These are phyloP conservation scores for Conistra vaccinii DNA, from an alignment of 2,888 invertebrate species.

Conservation along the genomic window DNA sequence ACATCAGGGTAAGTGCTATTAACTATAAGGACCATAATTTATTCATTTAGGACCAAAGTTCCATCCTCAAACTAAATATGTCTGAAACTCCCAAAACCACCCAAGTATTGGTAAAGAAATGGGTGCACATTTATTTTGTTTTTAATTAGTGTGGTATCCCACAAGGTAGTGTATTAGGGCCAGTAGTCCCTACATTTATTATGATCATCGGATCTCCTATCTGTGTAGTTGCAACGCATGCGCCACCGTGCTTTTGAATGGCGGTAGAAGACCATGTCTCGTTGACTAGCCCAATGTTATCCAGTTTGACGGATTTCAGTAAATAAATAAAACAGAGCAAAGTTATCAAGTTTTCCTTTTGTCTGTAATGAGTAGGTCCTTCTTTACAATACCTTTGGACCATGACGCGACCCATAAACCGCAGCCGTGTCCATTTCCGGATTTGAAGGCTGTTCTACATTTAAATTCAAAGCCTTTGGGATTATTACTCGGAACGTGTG, in stretches of 20 bases:
- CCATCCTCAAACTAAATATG: neutral
- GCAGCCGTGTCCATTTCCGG: constrained; percentile 5
- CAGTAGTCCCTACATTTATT: neutral
- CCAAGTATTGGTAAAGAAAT: neutral
- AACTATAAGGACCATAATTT: neutral
- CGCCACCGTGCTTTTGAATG: neutral
- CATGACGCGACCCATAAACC: constrained; percentile 10
- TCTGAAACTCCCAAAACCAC: neutral
- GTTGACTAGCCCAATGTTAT: no score
- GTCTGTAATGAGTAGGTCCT: neutral
- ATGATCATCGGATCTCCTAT: neutral
- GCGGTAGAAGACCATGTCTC: neutral
- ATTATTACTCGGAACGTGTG: neutral
- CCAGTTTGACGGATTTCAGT: neutral
- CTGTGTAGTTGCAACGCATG: neutral
- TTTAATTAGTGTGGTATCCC: neutral
- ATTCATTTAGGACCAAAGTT: neutral
- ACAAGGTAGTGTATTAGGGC: neutral
- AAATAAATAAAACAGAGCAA: neutral
- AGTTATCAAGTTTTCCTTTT: neutral
- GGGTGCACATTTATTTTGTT: neutral
- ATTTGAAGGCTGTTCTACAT: constrained; percentile 8
- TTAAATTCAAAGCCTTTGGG: neutral
- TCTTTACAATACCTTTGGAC: neutral
- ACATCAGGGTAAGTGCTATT: constrained; percentile 80